Evolutionary conservation across 2,888 invertebrate genomes (phyloP), one percentile per base, ranked within the genome.

Genomic region (Allacma fusca): DNA sequence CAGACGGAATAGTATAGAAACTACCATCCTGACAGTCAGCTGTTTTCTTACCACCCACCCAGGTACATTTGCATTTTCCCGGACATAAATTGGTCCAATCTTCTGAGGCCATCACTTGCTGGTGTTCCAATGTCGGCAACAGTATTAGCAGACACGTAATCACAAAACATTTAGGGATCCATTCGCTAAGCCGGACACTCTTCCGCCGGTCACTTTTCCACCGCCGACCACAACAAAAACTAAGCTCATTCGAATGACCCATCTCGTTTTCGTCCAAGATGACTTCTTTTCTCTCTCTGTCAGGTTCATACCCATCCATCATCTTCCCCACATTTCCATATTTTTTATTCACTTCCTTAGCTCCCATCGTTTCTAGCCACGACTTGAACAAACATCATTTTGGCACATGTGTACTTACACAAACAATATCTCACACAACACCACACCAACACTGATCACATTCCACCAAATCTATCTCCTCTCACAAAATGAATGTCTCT

Each of bases 31-130:
- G 91, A 88, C 96, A 96, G 79, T 93, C 90, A 76, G 95, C 96
- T 64, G 94, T 94, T 87, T 94, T 94, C 88, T 96, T 96, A 80
- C 95, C 95, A 21, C 72, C 34, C 64, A 93, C 92, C 96, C 96
- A 96, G 88, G 94, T 95, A 90, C 96, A 96, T 85, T 91, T 91
- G 87, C 96, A 96, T 85, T 93, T 91, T 83, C 91, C 90, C 85
- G 94, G 93, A 88, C 95, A 87, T 94, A 94, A 74, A 21, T 64
- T 59, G 40, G 80, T 69, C 80, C 80, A 82, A 57, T 82, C 82
- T 34, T 79, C 80, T 12, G 80, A 75, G 44, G 74, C 74, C 43
- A 43, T 24, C 7, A 65, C 59, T 23, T 21, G 40, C 43, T 28
- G 23, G 21, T 64, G n/a, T 67, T 40, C 24, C 21, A 40, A 65